Evolutionary conservation across 1,140 invertebrate species (phyloP), one percentile per base, ranked within the genome.

Genomic region (Anthonomus grandis): DNA sequence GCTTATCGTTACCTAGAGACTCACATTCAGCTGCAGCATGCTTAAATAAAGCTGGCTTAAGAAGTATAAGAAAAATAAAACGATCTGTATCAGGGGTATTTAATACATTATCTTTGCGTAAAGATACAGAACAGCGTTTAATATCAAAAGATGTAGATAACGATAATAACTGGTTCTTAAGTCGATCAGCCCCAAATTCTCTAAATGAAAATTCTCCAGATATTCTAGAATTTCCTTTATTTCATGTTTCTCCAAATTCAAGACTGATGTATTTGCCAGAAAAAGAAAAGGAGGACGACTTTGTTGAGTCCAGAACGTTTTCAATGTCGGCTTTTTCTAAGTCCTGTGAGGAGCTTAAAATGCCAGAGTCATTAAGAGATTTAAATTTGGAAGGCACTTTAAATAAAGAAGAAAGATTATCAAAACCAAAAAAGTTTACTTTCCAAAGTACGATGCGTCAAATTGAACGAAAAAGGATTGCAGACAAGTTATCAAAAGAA

Each of bases 191-290:
- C 2, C 87, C 87, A 3, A 89, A 87, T 70, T 89, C 86, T 0
- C 68, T 89, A 45, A 86, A 85, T 60, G 80, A 76, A n/a, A 68
- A 65, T 53, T 69, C 69, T 1, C 55, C 67, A 31, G 70, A 72
- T 54, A 55, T 58, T 12, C 56, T 59, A 42, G 52, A 64, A 41
- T 39, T 59, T 4, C 49, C 50, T 1, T 56, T 25, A 44, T 57
- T 18, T 15, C 55, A 51, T 50, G 56, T 22, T 47, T 37, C 24
- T 53, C 49, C 39, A 37, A 62, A 83, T 3, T 82, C 84, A 1
- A 83, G 86, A 67, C 81, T 90, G 5, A 90, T 91, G 84, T 91
- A 91, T 71, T 76, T 91, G 23, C 89, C 89, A 0, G 83, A 85
- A 42, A 48, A 50, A 27, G 9, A 46, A 19, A 47, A 54, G 36